A percentile compares a stretch with the other conserved stretches of the same genome.
Conservation (phyloP, 2,113 vertebrate genomes). For the Eira barbara region DNA sequence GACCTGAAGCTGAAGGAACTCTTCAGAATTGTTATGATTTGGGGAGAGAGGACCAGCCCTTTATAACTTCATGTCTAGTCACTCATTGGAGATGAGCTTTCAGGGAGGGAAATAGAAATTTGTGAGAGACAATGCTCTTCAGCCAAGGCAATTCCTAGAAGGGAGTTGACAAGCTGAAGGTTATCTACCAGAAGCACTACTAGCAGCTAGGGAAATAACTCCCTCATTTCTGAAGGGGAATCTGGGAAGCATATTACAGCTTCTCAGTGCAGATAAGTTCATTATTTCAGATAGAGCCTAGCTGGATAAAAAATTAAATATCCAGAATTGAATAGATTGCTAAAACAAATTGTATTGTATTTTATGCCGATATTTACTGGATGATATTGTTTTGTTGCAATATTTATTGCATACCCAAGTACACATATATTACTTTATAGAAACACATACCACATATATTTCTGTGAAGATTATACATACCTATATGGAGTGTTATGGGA, state of each 20-base stretch:
- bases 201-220: background rate
- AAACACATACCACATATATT: background rate
- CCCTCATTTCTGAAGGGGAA: background rate
- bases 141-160: background rate
- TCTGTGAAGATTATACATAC: background rate
- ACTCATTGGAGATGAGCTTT: background rate
- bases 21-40: background rate
- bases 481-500: background rate
- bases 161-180: background rate
- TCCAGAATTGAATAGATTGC: background rate
- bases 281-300: background rate
- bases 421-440: background rate
- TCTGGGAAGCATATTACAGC: background rate
- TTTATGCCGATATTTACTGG: background rate
- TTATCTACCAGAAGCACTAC: background rate
- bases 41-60: background rate
- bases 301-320: background rate
- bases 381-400: background rate
- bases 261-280: background rate
- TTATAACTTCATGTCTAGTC: background rate
- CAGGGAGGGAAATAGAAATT: background rate
- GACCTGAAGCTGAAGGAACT: background rate
- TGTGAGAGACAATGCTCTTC: background rate
- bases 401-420: background rate
- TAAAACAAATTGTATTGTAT: background rate